A percentile compares a stretch with the other conserved stretches of the same genome.
These are phyloP conservation scores for Xylota segnis DNA, from an alignment of 2,888 invertebrate species.

Conservation along the genomic window DNA sequence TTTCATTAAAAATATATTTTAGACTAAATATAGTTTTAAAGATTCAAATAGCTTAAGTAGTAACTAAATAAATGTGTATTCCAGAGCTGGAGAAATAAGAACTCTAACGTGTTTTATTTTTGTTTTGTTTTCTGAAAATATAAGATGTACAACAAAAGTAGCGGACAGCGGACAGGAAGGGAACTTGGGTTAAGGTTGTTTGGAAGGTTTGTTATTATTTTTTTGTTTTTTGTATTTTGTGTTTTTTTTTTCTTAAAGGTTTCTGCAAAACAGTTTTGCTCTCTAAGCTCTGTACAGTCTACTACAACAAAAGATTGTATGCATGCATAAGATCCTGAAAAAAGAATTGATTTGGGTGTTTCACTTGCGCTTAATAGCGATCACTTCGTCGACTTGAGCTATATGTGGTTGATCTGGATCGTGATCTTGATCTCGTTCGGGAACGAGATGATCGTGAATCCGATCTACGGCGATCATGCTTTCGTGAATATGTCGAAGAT, in stretches of 20 bases:
- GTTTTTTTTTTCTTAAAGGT: too few relatives aligned
- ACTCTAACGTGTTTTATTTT: constrained; percentile 29
- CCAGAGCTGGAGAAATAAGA: constrained; percentile 45
- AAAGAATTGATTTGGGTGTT: constrained; percentile 14
- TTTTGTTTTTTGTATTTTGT: constrained; percentile 10
- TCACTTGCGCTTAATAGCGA: constrained; percentile 48
- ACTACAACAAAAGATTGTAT: constrained; percentile 56
- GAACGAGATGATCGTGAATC: constrained; percentile 71
- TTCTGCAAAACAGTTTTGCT: constrained; percentile 39
- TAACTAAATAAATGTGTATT: constrained; percentile 59
- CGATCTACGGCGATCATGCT: constrained; percentile 61
- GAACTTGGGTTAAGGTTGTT: constrained; percentile 10
- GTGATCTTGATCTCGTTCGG: constrained; percentile 79
- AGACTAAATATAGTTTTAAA: constrained; percentile 57
- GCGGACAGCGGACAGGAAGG: constrained; percentile 12
- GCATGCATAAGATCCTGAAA: constrained; percentile 61
- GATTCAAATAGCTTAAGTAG: constrained; percentile 67
- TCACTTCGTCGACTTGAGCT: constrained; percentile 65
- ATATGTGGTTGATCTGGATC: constrained; percentile 80
- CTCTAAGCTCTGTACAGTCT: constrained; percentile 55
- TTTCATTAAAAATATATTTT: constrained; percentile 72
- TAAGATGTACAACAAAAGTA: constrained; percentile 31
- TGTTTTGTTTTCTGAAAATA: constrained; percentile 51
- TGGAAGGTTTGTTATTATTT: constrained; percentile 22
- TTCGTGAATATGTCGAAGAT: constrained; percentile 58